phyloP scores from a whole-genome alignment of 1,140 invertebrate genomes.

The Hycleus phaleratus region DNA sequence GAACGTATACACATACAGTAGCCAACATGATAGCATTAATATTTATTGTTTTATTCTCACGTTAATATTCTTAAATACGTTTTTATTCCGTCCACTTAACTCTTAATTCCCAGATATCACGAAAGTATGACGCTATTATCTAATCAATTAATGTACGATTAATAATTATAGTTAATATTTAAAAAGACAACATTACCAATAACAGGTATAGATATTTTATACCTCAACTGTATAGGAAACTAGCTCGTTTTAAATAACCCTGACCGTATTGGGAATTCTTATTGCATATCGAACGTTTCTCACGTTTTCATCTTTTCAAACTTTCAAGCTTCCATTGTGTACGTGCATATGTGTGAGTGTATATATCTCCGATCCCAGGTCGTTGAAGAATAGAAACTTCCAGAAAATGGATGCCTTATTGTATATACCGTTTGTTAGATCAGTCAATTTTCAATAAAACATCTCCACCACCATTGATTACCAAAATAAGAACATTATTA shows the following conservation, averaged over 20 bases:
- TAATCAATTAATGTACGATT: too few relatives aligned
- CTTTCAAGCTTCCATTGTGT: conserved; percentile 20
- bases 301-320: conserved; percentile 29
- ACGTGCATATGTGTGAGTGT: neutral
- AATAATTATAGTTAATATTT: too few relatives aligned
- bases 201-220: too few relatives aligned
- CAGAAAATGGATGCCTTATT: conserved; percentile 3
- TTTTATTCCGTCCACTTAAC: too few relatives aligned
- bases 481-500: too few relatives aligned
- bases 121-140: too few relatives aligned
- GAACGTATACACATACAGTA: conserved; percentile 12
- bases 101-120: too few relatives aligned
- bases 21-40: conserved; percentile 27
- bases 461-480: too few relatives aligned
- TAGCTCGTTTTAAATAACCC: neutral
- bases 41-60: conserved; percentile 27
- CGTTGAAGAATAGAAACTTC: conserved; percentile 6
- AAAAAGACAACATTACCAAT: too few relatives aligned
- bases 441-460: too few relatives aligned
- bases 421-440: too few relatives aligned
- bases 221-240: too few relatives aligned
- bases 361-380: neutral
- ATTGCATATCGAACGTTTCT: conserved; percentile 24
- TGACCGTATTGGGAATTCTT: conserved; percentile 18
- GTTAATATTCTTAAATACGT: conserved; percentile 3